Evolutionary conservation across 2,113 vertebrate genomes (phyloP).

Genomic region (Alces alces): DNA sequence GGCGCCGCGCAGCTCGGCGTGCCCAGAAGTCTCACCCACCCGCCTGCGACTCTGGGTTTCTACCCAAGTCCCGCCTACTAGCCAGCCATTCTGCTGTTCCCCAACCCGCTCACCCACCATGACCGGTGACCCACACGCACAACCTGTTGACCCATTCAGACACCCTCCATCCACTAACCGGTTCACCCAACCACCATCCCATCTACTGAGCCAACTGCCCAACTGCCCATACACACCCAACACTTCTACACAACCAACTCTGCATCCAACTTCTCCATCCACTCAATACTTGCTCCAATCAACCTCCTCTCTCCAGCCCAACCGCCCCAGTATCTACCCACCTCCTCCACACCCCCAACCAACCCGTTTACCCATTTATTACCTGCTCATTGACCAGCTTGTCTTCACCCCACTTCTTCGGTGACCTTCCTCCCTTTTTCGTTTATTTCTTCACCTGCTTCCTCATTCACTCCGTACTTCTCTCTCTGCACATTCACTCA

Average conservation of each 20-base stretch:
- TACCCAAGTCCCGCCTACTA: constrained; percentile 66
- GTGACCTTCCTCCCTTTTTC: not conserved
- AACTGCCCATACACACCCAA: not conserved
- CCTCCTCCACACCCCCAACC: accelerated
- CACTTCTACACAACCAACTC: not conserved
- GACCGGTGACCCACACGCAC: accelerated
- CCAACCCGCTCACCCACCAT: accelerated
- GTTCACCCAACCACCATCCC: not conserved
- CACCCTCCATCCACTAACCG: too few species aligned
- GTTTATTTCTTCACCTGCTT: not conserved
- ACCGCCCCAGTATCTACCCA: not conserved
- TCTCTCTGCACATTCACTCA: not conserved
- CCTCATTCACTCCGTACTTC: too few species aligned
- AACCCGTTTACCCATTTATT: too few species aligned
- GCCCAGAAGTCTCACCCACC: constrained; percentile 2
- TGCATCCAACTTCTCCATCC: too few species aligned
- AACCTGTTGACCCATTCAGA: not conserved
- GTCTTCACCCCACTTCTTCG: too few species aligned
- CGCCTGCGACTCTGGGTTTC: not conserved
- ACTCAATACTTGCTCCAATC: not conserved
- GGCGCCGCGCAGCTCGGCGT: accelerated
- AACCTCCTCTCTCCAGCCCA: not conserved
- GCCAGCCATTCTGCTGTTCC: not conserved
- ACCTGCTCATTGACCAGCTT: not conserved
- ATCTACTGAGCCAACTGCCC: not conserved